Percentiles rank a stretch among this genome's conserved stretches.
Conservation (phyloP, 2,888 invertebrate species). For the Pseudanteris insignis region DNA sequence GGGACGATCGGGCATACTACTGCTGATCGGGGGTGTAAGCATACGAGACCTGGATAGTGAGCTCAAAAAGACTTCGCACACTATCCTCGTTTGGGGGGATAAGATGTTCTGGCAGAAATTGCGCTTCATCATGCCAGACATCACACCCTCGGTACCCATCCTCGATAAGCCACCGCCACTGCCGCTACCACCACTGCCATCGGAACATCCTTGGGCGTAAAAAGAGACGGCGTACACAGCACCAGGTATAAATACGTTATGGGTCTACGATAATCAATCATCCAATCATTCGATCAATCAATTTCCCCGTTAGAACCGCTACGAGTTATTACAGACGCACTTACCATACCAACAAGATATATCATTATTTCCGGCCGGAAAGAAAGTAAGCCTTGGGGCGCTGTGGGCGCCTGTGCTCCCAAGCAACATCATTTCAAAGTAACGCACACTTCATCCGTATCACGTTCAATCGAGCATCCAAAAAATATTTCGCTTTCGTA, state of each 20-base stretch:
- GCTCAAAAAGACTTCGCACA: slow-evolving; percentile 87
- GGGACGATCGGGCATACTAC: slow-evolving; percentile 86
- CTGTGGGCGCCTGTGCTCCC: not conserved
- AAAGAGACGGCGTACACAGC: slow-evolving; percentile 34
- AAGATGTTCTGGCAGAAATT: slow-evolving; percentile 97
- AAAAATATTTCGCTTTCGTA: slow-evolving; percentile 2
- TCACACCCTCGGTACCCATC: slow-evolving; percentile 58
- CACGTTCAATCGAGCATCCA: not conserved
- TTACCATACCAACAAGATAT: slow-evolving; percentile 2
- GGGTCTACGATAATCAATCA: slow-evolving; percentile 17
- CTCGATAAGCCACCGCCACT: slow-evolving; percentile 61
- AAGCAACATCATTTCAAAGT: slow-evolving; percentile 23
- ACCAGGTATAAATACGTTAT: slow-evolving; percentile 18
- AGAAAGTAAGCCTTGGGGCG: slow-evolving; percentile 11
- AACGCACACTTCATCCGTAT: not conserved
- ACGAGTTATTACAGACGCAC: slow-evolving; percentile 12
- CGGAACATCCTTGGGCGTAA: slow-evolving; percentile 79
- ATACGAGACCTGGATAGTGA: slow-evolving; percentile 90
- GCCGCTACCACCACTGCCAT: slow-evolving; percentile 61
- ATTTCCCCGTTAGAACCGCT: not conserved
- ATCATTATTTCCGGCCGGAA: slow-evolving; percentile 27
- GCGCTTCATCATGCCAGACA: slow-evolving; percentile 87
- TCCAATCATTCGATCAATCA: slow-evolving; percentile 31
- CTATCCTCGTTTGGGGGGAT: slow-evolving; percentile 93
- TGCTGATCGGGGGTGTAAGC: slow-evolving; percentile 89